Evolutionary conservation across 2,797 vertebrate genomes (phyloP).

Genomic region (Gallinago stenura): DNA sequence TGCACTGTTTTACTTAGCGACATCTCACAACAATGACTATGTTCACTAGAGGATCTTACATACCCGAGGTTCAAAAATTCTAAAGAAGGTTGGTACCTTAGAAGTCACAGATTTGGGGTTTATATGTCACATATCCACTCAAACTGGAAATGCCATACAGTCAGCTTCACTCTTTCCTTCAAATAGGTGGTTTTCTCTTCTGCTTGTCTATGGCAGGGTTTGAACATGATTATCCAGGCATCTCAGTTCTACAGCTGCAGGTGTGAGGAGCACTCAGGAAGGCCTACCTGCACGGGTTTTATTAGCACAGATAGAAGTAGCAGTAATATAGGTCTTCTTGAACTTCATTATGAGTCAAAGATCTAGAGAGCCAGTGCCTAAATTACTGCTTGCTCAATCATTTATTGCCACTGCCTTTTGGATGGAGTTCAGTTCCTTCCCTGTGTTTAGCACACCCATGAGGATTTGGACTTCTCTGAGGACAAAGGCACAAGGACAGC

Average conservation of each 20-base stretch:
- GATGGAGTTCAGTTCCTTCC: background rate
- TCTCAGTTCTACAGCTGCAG: background rate
- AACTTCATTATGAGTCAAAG: background rate
- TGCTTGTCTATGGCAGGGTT: background rate
- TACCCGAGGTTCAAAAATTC: background rate
- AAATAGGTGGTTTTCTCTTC: background rate
- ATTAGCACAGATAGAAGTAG: background rate
- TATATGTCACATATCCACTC: accelerated
- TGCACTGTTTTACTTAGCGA: slow-evolving; percentile 41
- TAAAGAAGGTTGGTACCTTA: background rate
- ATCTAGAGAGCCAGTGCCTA: background rate
- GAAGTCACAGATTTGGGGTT: background rate
- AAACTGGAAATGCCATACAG: background rate
- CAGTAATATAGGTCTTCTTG: background rate
- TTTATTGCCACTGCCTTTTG: background rate
- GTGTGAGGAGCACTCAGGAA: background rate
- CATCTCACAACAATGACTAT: background rate
- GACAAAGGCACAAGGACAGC: background rate
- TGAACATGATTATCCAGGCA: accelerated
- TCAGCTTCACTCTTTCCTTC: background rate
- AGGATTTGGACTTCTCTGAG: background rate
- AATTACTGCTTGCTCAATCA: background rate
- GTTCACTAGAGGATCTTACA: background rate
- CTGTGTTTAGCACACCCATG: background rate
- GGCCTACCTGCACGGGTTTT: background rate